These are phyloP conservation scores for Himalopsyche kuldschensis DNA, from an alignment of 2,888 invertebrate genomes.

Conservation along the genomic window DNA sequence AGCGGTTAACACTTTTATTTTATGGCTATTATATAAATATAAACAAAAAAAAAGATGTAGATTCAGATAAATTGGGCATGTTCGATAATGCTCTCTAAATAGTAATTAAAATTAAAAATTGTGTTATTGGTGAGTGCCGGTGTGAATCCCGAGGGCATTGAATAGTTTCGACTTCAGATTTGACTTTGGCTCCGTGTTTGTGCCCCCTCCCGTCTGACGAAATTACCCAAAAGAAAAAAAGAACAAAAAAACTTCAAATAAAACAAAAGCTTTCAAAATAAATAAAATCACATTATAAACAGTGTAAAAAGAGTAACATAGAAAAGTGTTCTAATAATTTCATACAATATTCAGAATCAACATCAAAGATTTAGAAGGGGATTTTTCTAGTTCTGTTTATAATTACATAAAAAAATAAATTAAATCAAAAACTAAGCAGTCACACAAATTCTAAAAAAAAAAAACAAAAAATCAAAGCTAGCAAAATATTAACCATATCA, in stretches of 20 bases:
- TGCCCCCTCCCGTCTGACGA: constrained; percentile 67
- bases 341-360: neutral
- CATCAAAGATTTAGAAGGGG: neutral
- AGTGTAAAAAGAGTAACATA: neutral
- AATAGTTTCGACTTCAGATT: constrained; percentile 85
- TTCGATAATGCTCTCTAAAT: neutral
- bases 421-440: neutral
- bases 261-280: constrained; percentile 42
- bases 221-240: constrained; percentile 52
- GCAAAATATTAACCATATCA: neutral
- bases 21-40: neutral
- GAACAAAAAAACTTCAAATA: constrained; percentile 49
- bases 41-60: neutral
- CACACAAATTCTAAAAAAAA: neutral
- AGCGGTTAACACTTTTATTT: neutral
- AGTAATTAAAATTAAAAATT: neutral
- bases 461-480: neutral
- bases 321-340: neutral
- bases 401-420: neutral
- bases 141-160: constrained; percentile 81
- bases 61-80: neutral
- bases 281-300: neutral
- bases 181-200: constrained; percentile 70
- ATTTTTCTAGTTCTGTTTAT: neutral
- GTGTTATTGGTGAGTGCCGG: constrained; percentile 52